Conservation (phyloP, 2,888 invertebrate species). For the Aporophyla lueneburgensis region DNA sequence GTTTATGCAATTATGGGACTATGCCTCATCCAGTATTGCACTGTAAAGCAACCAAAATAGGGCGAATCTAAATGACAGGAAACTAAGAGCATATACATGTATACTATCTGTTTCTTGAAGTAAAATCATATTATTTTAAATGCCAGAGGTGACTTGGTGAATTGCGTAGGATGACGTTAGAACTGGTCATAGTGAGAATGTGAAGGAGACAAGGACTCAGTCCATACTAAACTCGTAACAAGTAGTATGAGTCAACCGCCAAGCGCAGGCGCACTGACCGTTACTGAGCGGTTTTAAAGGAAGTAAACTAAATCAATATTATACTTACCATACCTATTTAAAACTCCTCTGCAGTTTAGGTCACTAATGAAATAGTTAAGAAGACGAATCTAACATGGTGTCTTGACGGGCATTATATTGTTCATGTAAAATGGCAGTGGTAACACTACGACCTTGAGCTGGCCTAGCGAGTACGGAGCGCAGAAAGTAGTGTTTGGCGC, state of each 20-base stretch:
- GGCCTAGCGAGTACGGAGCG: no score
- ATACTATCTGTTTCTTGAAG: background rate
- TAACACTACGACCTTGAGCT: no score
- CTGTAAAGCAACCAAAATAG: background rate
- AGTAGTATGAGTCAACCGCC: constrained; percentile 33
- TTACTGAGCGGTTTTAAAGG: background rate
- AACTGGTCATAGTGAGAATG: constrained; percentile 1
- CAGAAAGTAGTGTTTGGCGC: no score
- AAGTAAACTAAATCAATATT: background rate
- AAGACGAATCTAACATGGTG: no score
- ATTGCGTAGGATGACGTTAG: constrained; percentile 24
- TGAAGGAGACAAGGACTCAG: constrained; percentile 11
- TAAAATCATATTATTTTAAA: background rate
- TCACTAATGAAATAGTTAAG: no score
- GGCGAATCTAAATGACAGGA: background rate
- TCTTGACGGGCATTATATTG: no score
- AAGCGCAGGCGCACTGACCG: constrained; percentile 17
- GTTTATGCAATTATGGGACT: background rate
- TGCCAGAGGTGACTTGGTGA: background rate
- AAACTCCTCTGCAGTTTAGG: no score
- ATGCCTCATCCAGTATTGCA: background rate
- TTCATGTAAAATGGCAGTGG: no score
- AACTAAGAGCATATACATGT: background rate
- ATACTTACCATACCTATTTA: no score
- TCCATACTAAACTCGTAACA: constrained; percentile 17